Base-by-base conservation (phyloP, 2,797 vertebrate species). In the Mormyrus proboscirostris region DNA sequence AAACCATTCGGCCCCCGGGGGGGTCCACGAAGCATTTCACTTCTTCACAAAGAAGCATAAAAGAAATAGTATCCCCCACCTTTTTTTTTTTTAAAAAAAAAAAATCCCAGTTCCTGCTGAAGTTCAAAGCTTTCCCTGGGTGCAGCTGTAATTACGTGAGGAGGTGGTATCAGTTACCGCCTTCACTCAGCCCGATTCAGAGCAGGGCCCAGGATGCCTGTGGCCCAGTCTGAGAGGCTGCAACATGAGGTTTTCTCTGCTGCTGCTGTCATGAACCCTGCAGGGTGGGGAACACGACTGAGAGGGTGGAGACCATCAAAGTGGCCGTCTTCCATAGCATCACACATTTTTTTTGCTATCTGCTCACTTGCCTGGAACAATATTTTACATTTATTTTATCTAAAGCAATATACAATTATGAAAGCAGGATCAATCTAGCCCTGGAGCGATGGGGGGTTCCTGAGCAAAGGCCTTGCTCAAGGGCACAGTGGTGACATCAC, bases 81-180 rank as follows among this genome's bases (percentile, higher is more conserved):
- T 73, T 29, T 29, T 29, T 29, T 29, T 29, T 29, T 29, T 92
- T 84, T 85, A 22, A 25, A 29, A 73, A 73, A 73, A 10, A 65
- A 41, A 86, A 83, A 38, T 85, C 88, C 4, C 22, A 83, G 22
- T 87, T 50, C 29, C 88, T 88, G 57, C 86, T 89, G 65, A 91
- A 90, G 90, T 89, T 88, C 89, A 19, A 44, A 16, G 86, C 90
- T n/a, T 47, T 87, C 88, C 88, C 59, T 55, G 82, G 87, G 90
- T 89, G 38, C 90, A 86, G 57, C 84, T 89, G 79, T 57, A 90
- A 92, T 91, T 47, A 90, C 90, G 90, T 87, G 73, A 89, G 69
- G 90, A 92, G 92, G 92, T 91, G 92, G 92, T 86, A 25, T 87
- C 85, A 62, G 51, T 89, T 33, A 88, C 57, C 89, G 12, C 84